Conservation (phyloP, 2,113 vertebrate species). For the Anolis sagrei region DNA sequence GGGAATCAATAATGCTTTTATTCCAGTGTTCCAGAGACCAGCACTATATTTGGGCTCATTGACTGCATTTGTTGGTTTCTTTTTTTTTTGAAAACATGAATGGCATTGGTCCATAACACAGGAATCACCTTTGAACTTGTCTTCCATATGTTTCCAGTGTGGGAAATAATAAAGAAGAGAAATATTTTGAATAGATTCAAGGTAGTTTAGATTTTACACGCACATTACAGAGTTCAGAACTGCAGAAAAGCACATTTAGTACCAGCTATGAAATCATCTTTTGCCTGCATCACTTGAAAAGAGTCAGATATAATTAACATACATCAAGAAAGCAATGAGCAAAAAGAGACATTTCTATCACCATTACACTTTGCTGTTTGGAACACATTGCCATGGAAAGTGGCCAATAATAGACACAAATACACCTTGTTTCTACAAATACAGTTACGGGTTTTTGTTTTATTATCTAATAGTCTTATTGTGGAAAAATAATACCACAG, state of each 20-base stretch:
- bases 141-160: not conserved
- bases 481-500: not conserved
- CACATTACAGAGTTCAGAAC: not conserved
- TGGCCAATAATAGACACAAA: not conserved
- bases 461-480: not conserved
- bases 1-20: too few relatives aligned
- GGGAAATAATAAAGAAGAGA: not conserved
- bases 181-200: conserved; percentile 10
- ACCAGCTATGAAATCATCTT: not conserved
- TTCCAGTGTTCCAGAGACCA: too few relatives aligned
- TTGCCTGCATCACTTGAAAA: not conserved
- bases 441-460: not conserved
- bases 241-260: conserved; percentile 10
- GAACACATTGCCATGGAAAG: not conserved
- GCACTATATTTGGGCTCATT: too few relatives aligned
- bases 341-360: not conserved
- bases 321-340: not conserved
- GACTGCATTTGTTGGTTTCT: too few relatives aligned
- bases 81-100: too few relatives aligned
- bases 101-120: too few relatives aligned
- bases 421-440: not conserved
- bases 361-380: not conserved
- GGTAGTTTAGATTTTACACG: conserved; percentile 1
- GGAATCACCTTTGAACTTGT: not conserved
- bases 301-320: not conserved